A percentile compares a stretch with the other conserved stretches of the same genome.
phyloP scores from a whole-genome alignment of 2,113 vertebrate species.

The Microtus oregoni region DNA sequence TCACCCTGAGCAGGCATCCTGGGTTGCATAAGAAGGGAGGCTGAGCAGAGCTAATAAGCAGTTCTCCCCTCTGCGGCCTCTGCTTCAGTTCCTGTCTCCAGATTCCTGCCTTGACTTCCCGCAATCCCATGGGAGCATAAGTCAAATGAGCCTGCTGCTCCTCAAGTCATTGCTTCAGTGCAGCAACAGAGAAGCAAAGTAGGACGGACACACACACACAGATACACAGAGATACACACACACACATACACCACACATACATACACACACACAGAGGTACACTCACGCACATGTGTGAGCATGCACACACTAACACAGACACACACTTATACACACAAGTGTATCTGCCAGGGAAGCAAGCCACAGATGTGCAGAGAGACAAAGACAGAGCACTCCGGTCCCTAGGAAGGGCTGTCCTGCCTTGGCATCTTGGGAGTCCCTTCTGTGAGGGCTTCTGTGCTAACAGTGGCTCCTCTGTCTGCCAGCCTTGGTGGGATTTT shows the following conservation, averaged over 20 bases:
- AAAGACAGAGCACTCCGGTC: background rate
- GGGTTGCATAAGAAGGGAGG: background rate
- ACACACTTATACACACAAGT: background rate
- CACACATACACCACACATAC: background rate
- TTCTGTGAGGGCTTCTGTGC: background rate
- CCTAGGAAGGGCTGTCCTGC: background rate
- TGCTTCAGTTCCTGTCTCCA: background rate
- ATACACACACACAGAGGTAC: too few species aligned
- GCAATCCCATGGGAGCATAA: background rate
- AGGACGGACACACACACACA: background rate
- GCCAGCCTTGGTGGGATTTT: background rate
- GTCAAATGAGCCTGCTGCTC: too few species aligned
- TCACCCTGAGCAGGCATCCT: background rate
- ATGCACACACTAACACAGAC: background rate
- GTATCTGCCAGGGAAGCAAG: background rate
- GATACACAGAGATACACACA: background rate
- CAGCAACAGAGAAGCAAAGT: background rate
- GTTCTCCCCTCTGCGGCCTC: background rate
- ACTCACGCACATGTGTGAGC: too few species aligned
- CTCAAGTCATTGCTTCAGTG: background rate
- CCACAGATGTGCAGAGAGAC: background rate
- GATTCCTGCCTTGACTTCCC: background rate
- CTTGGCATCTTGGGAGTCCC: background rate
- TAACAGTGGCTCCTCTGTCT: background rate
- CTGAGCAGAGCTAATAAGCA: background rate